These are phyloP conservation scores for Acanthopleura granulata DNA, from an alignment of 2,888 invertebrate genomes.

Conservation along the genomic window DNA sequence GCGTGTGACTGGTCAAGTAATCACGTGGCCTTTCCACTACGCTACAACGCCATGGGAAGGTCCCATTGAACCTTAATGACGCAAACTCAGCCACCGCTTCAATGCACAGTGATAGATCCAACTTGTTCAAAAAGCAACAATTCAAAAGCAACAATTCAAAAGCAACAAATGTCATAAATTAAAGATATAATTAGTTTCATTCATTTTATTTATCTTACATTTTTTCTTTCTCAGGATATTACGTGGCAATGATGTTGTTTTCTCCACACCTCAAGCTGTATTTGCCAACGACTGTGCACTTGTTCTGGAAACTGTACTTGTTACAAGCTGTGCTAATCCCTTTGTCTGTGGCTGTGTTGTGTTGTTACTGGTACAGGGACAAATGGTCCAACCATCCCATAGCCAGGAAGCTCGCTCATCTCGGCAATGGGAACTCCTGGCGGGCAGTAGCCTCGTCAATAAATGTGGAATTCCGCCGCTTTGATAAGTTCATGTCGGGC, in stretches of 20 bases:
- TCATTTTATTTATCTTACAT: background rate
- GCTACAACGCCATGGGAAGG: too few relatives aligned
- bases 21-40: too few relatives aligned
- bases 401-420: conserved; percentile 74
- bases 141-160: too few relatives aligned
- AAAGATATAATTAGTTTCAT: too few relatives aligned
- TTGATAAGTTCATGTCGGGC: conserved; percentile 69
- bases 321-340: conserved; percentile 69
- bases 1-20: too few relatives aligned
- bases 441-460: conserved; percentile 79
- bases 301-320: conserved; percentile 50
- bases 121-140: too few relatives aligned
- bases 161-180: too few relatives aligned
- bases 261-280: conserved; percentile 46
- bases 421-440: conserved; percentile 72
- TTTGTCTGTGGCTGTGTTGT: conserved; percentile 71
- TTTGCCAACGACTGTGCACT: conserved; percentile 36
- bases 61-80: too few relatives aligned
- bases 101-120: too few relatives aligned
- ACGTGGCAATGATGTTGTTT: conserved; percentile 49
- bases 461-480: conserved; percentile 80
- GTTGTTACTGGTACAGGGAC: conserved; percentile 79
- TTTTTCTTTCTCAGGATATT: conserved; percentile 56
- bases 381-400: conserved; percentile 84
- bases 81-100: too few relatives aligned